Evolutionary conservation across 2,113 vertebrate genomes (phyloP).

Genomic region (Microtus pennsylvanicus): DNA sequence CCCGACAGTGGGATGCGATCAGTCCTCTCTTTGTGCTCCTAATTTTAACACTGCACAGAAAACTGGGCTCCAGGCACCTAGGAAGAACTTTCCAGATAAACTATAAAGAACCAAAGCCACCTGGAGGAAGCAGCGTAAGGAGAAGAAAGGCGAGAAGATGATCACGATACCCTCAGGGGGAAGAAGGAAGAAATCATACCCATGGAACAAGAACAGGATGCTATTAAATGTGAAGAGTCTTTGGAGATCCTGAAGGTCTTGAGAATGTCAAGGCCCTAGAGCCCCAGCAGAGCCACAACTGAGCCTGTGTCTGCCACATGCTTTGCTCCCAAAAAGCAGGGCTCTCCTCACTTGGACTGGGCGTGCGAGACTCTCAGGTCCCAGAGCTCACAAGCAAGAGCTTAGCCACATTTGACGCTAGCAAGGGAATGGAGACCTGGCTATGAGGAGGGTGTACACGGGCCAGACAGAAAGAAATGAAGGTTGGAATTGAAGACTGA

Average conservation of each 20-base stretch:
- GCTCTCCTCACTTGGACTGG: neutral
- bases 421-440: neutral
- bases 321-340: neutral
- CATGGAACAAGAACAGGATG: neutral
- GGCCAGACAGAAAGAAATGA: neutral
- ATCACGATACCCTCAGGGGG: neutral
- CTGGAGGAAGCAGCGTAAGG: neutral
- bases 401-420: neutral
- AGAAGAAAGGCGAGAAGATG: neutral
- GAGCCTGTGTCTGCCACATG: rapidly evolving
- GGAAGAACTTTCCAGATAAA: neutral
- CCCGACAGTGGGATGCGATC: neutral
- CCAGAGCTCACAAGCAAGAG: neutral
- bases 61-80: neutral
- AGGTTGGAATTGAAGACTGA: neutral
- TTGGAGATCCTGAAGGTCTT: neutral
- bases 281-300: neutral
- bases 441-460: neutral
- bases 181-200: neutral
- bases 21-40: neutral
- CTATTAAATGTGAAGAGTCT: neutral
- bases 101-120: neutral
- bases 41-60: neutral
- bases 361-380: too few species aligned
- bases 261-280: neutral